phyloP scores from a whole-genome alignment of 2,113 vertebrate genomes.

The Jaculus jaculus region DNA sequence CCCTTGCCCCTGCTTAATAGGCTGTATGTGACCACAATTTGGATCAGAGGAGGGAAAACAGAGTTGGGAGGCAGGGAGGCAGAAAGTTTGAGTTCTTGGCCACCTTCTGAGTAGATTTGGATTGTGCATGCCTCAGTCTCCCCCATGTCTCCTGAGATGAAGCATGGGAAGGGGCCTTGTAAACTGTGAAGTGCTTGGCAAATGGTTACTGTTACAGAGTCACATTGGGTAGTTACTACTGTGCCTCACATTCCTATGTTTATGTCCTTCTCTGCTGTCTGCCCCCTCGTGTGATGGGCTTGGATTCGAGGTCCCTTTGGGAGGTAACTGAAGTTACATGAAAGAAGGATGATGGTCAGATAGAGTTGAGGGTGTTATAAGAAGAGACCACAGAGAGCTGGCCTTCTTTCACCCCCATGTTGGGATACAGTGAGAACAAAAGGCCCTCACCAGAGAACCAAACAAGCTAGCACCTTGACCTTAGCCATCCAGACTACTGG shows the following conservation, averaged over 20 bases:
- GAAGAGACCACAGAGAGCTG: not conserved
- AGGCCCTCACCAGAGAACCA: accelerated
- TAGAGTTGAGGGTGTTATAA: not conserved
- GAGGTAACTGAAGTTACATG: not conserved
- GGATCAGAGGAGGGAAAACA: not conserved
- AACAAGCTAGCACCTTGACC: not conserved
- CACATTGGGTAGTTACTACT: not conserved
- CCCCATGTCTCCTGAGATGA: too few relatives aligned
- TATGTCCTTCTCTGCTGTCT: not conserved
- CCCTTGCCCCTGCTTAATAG: not conserved
- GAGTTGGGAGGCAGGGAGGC: too few relatives aligned
- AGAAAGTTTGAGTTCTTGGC: not conserved
- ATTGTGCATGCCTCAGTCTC: not conserved
- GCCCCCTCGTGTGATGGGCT: not conserved
- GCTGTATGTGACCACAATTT: not conserved
- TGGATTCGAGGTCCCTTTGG: not conserved
- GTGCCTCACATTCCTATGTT: too few relatives aligned
- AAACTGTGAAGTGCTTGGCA: not conserved
- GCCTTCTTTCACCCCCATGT: too few relatives aligned
- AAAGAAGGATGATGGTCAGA: not conserved
- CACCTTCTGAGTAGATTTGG: not conserved
- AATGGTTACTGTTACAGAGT: not conserved
- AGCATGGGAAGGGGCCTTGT: not conserved
- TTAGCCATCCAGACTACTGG: not conserved
- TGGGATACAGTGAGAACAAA: not conserved